Conservation (phyloP, 2,888 invertebrate genomes). For the Scotopteryx bipunctaria region DNA sequence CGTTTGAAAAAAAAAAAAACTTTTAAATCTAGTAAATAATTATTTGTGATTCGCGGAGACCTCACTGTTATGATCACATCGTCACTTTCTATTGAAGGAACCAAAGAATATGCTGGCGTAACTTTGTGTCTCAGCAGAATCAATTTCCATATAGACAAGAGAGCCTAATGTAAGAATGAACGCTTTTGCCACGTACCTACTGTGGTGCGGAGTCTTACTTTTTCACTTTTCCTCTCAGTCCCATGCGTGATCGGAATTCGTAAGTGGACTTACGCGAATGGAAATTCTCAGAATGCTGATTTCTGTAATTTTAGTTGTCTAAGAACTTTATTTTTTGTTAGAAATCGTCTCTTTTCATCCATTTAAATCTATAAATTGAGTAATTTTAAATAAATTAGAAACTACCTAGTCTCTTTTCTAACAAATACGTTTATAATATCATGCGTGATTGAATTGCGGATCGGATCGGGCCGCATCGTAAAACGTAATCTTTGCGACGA, state of each 20-base stretch:
- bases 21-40: too few relatives aligned
- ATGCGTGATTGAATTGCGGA: too few relatives aligned
- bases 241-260: slow-evolving; percentile 43
- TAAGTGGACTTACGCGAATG: slow-evolving; percentile 29
- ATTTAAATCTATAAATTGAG: too few relatives aligned
- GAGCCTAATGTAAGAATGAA: slow-evolving; percentile 33
- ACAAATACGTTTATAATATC: too few relatives aligned
- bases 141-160: slow-evolving; percentile 35
- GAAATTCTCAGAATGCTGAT: slow-evolving; percentile 23
- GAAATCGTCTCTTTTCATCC: too few relatives aligned
- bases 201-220: slow-evolving; percentile 30
- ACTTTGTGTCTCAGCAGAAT: slow-evolving; percentile 16
- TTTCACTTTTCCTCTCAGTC: slow-evolving; percentile 38
- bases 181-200: slow-evolving; percentile 38
- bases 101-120: slow-evolving; percentile 17
- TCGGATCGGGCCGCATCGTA: background rate
- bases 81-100: slow-evolving; percentile 8
- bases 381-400: too few relatives aligned
- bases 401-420: too few relatives aligned
- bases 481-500: background rate
- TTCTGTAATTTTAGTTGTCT: slow-evolving; percentile 33
- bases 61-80: slow-evolving; percentile 7
- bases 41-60: background rate
- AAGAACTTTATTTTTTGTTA: slow-evolving; percentile 10
- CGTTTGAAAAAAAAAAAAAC: background rate